A percentile compares a stretch with the other conserved stretches of the same genome.
phyloP scores from a whole-genome alignment of 2,113 vertebrate species.

The Mustela lutreola region DNA sequence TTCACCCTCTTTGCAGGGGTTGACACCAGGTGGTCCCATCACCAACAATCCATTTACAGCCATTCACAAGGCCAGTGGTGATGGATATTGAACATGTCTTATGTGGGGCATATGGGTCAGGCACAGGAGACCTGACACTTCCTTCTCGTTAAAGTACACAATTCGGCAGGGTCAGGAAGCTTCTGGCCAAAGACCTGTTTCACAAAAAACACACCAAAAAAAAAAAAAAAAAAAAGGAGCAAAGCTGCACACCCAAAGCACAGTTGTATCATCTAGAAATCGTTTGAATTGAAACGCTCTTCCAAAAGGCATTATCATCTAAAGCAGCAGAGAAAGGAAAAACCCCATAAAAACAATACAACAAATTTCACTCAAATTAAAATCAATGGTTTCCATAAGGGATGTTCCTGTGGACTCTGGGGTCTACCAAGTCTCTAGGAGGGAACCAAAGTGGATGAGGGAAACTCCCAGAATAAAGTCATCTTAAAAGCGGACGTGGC shows the following conservation, averaged over 20 bases:
- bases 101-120: neutral
- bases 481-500: neutral
- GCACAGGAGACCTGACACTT: neutral
- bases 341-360: neutral
- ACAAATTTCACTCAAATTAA: constrained; percentile 1
- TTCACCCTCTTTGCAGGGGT: constrained; percentile 34
- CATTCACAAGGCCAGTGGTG: neutral
- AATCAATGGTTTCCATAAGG: neutral
- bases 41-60: constrained; percentile 27
- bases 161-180: neutral
- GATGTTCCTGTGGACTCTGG: neutral
- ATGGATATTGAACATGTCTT: neutral
- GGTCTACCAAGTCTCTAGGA: neutral
- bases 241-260: neutral
- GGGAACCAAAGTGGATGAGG: neutral
- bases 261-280: neutral
- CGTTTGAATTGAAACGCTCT: neutral
- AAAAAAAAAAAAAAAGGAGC: neutral
- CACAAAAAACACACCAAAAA: neutral
- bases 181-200: neutral
- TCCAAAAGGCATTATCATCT: neutral
- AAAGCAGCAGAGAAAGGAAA: neutral
- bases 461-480: neutral
- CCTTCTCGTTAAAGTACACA: neutral
- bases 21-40: neutral